phyloP scores from a whole-genome alignment of 1,140 invertebrate species.

The Popillia japonica region DNA sequence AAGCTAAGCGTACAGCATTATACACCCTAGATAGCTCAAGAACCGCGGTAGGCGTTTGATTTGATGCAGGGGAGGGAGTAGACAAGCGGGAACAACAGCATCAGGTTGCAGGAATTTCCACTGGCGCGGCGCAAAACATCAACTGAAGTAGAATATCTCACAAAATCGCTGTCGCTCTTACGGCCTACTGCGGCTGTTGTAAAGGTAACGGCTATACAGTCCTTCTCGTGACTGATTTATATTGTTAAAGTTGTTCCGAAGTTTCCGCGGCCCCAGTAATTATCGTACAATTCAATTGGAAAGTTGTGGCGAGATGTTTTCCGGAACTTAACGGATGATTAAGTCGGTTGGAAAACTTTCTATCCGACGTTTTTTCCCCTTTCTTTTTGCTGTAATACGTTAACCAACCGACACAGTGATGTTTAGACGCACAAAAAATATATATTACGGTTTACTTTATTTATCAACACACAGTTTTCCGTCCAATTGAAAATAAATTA shows the following conservation, averaged over 20 bases:
- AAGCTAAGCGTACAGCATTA: background rate
- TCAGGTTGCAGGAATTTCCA: conserved; percentile 24
- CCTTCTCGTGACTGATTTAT: conserved; percentile 10
- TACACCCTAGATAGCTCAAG: background rate
- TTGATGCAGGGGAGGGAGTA: background rate
- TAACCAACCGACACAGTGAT: too few relatives aligned
- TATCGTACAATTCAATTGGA: conserved; percentile 27
- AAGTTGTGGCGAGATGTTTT: conserved; percentile 14
- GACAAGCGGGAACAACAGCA: conserved; percentile 8
- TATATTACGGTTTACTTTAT: too few relatives aligned
- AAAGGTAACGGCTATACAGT: background rate
- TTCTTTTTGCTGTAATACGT: background rate
- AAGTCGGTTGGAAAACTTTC: background rate
- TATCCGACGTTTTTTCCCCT: background rate
- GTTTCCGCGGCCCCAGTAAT: conserved; percentile 1
- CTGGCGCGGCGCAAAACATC: conserved; percentile 9
- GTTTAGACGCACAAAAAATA: too few relatives aligned
- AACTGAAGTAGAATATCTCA: background rate
- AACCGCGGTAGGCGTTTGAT: background rate
- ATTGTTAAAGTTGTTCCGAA: conserved; percentile 15
- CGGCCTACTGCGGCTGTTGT: background rate
- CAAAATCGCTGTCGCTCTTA: conserved; percentile 24
- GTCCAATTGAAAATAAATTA: too few relatives aligned
- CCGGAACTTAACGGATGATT: conserved; percentile 32
- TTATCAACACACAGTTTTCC: too few relatives aligned